Base-by-base conservation (phyloP, 1,140 invertebrate species). In the Solenopsis invicta region DNA sequence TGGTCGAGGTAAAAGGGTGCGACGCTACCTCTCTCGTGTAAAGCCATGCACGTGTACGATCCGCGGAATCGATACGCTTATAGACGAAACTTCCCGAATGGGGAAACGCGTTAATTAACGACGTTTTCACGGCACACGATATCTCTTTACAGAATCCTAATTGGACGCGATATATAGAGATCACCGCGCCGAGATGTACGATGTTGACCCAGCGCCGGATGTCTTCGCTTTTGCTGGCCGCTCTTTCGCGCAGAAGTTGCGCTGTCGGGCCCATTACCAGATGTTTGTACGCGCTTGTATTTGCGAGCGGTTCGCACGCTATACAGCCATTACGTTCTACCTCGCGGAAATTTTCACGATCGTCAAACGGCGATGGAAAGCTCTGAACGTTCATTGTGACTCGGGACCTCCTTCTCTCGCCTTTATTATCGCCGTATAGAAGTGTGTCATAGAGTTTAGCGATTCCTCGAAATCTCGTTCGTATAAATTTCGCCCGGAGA, bases 81-180 rank as follows among this genome's bases (percentile, higher is more conserved):
- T 13, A 10, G 54, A 16, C 18, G 3, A 61, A 13, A 34, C 6
- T 37, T 9, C n/a, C 24, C 10, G 54, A 61, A 61, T 4, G 48
- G 13, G 48, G 13, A n/a, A 77, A 41, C 2, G 24, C 34, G 21
- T 41, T 81, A 81, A 71, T 78, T 81, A 45, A n/a, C 8, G 41
- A 41, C 10, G 5, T 69, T 54, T 69, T 29, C 34, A 56, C 6
- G 45, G 24, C 6, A 9, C 41, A 45, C 13, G 37, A 2, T 71
- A 56, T 81, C 21, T 16, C 48, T 71, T 69, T 52, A 41, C 48
- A 5, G 16, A 16, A 34, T 61, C 21, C 37, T 41, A 52, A 69
- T 80, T 71, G 48, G 34, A 80, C 62, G 12, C n/a, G 34, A 74
- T 67, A 16, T 50, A 80, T 0, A 21, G 52, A 5, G 41, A 41